phyloP scores from a whole-genome alignment of 2,113 vertebrate genomes.

The Larimichthys polyactis region DNA sequence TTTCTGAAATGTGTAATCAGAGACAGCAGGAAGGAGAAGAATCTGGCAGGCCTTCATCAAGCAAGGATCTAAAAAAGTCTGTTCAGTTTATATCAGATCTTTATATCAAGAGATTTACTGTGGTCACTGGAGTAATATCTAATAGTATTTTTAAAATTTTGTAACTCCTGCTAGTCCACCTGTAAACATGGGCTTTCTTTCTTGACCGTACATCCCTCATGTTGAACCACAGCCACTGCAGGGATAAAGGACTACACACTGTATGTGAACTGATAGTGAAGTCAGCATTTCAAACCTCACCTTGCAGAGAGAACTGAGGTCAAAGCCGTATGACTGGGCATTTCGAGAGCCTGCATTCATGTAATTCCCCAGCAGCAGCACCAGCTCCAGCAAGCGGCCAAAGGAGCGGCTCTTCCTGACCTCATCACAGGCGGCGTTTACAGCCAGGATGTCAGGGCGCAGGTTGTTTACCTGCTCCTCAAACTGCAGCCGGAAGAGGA shows the following conservation, averaged over 20 bases:
- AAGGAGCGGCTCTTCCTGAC: constrained; percentile 94
- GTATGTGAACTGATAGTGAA: background rate
- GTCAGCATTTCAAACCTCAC: constrained; percentile 81
- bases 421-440: constrained; percentile 94
- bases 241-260: background rate
- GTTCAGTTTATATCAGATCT: background rate
- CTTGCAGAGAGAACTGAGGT: constrained; percentile 98
- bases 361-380: constrained; percentile 96
- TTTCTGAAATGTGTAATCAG: constrained; percentile 1
- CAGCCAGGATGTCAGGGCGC: constrained; percentile 95
- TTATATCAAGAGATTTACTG: background rate
- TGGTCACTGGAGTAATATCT: too few species aligned
- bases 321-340: constrained; percentile 94
- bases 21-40: background rate
- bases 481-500: constrained; percentile 98
- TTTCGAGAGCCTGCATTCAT: constrained; percentile 98
- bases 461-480: constrained; percentile 97
- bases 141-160: background rate
- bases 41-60: background rate
- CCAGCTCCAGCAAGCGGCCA: constrained; percentile 92
- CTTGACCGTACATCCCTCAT: constrained; percentile 10
- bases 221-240: constrained; percentile 19
- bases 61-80: background rate
- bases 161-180: background rate
- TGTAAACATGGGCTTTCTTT: constrained; percentile 17